Evolutionary conservation across 2,888 invertebrate genomes (phyloP).

Genomic region (Dryobota labecula): DNA sequence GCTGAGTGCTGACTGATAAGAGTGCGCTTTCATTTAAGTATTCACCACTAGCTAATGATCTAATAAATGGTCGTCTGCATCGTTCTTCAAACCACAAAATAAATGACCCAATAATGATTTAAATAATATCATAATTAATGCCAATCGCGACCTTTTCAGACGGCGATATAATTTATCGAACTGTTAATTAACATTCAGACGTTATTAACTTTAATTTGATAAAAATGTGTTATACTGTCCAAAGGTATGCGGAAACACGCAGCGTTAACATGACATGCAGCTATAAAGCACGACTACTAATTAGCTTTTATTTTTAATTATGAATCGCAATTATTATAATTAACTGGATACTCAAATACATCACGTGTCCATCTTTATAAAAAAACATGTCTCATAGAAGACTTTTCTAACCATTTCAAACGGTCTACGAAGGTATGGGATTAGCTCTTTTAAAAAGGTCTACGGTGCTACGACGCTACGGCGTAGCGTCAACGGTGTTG

Average conservation of each 20-base stretch:
- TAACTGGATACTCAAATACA: background rate
- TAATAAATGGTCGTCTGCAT: background rate
- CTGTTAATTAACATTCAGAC: constrained; percentile 46
- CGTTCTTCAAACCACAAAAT: constrained; percentile 24
- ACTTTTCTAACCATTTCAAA: background rate
- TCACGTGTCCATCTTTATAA: background rate
- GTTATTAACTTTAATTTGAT: constrained; percentile 54
- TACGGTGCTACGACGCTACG: constrained; percentile 62
- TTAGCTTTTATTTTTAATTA: constrained; percentile 28
- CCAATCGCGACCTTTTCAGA: constrained; percentile 60
- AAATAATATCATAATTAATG: constrained; percentile 48
- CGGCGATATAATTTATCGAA: constrained; percentile 50
- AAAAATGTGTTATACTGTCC: constrained; percentile 51
- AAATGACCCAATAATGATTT: constrained; percentile 45
- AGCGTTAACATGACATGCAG: constrained; percentile 25
- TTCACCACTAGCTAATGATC: background rate
- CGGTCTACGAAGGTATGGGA: background rate
- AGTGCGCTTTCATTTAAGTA: background rate
- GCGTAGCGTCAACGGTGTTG: constrained; percentile 54
- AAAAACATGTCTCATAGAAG: too few species aligned
- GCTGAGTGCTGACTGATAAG: background rate
- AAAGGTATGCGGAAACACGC: constrained; percentile 54
- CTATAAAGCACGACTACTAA: background rate
- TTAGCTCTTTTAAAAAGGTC: constrained; percentile 11
- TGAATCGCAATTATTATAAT: constrained; percentile 12